Evolutionary conservation across 2,113 vertebrate genomes (phyloP).

Genomic region (Pseudorectes ferrugineus): DNA sequence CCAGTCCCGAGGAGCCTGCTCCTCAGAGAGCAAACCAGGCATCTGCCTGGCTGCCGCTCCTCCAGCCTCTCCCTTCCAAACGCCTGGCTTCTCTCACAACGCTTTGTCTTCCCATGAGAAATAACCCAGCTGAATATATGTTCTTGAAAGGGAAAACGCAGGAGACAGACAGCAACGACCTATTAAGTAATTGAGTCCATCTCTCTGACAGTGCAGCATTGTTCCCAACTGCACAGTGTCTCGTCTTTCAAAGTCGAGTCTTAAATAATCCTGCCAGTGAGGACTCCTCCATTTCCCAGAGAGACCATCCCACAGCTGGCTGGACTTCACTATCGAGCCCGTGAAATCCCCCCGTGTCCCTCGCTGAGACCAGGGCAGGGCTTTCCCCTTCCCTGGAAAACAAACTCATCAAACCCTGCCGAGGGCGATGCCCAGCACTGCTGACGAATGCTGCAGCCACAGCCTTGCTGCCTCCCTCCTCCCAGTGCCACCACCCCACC

Average conservation of each 20-base stretch:
- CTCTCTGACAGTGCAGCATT: slow-evolving; percentile 50
- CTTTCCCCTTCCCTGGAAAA: not conserved
- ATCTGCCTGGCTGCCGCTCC: not conserved
- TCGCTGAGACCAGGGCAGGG: not conserved
- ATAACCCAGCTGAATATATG: slow-evolving; percentile 40
- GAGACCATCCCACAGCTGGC: not conserved
- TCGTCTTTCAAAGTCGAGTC: not conserved
- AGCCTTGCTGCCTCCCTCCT: not conserved
- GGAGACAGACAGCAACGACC: slow-evolving; percentile 47
- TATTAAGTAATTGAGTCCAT: slow-evolving; percentile 59
- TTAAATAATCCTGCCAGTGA: slow-evolving; percentile 1
- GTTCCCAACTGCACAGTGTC: slow-evolving; percentile 17
- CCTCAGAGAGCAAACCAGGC: not conserved
- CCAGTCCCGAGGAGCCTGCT: not conserved
- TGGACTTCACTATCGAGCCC: not conserved
- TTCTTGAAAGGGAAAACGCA: slow-evolving; percentile 45
- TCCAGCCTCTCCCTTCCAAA: not conserved
- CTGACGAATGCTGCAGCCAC: accelerated
- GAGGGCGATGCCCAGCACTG: not conserved
- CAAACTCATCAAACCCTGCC: not conserved
- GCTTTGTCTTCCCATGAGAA: slow-evolving; percentile 48
- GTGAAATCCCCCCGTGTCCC: not conserved
- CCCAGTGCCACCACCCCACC: not conserved
- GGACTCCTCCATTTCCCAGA: not conserved
- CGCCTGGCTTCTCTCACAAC: not conserved